Evolutionary conservation across 53 echinoderm and acorn worm genomes (phyloP), one percentile per base, ranked within the genome.

Genomic region (Holothuria leucospilota): DNA sequence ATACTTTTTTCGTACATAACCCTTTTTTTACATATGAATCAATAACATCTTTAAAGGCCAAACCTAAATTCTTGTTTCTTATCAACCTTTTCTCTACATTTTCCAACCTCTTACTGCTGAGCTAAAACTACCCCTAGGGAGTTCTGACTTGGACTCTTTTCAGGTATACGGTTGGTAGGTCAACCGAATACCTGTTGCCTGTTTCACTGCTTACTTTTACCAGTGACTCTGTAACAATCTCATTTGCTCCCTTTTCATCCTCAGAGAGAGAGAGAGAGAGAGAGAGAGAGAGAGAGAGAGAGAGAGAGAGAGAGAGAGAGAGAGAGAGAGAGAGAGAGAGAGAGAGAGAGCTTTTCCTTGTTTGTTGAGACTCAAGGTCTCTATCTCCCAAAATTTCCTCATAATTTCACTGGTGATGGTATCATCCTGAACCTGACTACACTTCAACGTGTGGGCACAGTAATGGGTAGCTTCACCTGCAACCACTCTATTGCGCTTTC

Each of bases 361-460:
- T 28, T 28, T 28, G 13, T 64, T 64, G 11, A 25, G 20, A 25
- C 64, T 11, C 13, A 11, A 12, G 11, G 64, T 25, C 4, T 83
- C 64, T 18, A 63, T 29, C 28, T 83, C 84, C 84, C 84, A 83
- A 69, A 63, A 61, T 23, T 6, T 63, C 8, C 62, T 0, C 63
- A 63, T 83, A 26, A 29, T 20, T 71, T 71, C 25, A 34, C 64
- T 64, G 8, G 64, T 64, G 15, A 8, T 11, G 9, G 11, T 16
- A 23, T 25, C 28, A 5, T 8, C 8, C 9, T 28, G 11, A 6
- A 13, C 12, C 29, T 49, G 49, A 9, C 5, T 12, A 29, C 23
- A 24, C 9, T 39, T 39, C 0, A 30, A 30, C 9, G 25, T 20
- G 23, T 28, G 10, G 12, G 67, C 26, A 66, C 12, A 34, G 67